These are phyloP conservation scores for Andrena chrysosceles DNA, from an alignment of 2,888 invertebrate genomes.

Conservation along the genomic window DNA sequence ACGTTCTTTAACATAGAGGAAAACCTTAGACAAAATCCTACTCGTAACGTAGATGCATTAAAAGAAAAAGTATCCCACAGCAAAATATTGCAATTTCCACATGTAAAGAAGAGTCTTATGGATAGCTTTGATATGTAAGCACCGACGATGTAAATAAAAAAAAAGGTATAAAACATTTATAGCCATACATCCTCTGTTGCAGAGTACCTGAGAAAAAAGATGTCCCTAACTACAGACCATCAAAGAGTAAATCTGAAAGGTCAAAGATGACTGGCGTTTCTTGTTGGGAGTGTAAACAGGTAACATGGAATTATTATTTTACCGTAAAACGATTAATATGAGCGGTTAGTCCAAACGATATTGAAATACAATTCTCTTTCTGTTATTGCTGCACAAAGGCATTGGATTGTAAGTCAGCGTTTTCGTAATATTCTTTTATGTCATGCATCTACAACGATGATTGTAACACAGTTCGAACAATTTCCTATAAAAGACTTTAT, in stretches of 20 bases:
- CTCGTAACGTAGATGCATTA: neutral
- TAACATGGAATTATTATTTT: constrained; percentile 63
- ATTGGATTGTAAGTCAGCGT: constrained; percentile 30
- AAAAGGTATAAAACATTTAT: constrained; percentile 14
- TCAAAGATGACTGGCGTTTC: constrained; percentile 82
- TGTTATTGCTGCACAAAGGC: constrained; percentile 19
- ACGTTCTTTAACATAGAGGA: constrained; percentile 46
- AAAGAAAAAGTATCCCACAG: neutral
- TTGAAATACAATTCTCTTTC: constrained; percentile 1
- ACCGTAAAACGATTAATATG: neutral
- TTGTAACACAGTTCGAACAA: neutral
- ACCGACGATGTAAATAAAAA: neutral
- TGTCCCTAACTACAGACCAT: constrained; percentile 71
- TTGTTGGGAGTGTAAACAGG: constrained; percentile 83
- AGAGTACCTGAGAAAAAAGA: constrained; percentile 28
- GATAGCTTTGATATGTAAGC: constrained; percentile 54
- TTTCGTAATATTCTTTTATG: neutral
- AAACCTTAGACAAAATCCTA: constrained; percentile 3
- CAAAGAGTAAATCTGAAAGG: constrained; percentile 81
- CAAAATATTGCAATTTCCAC: neutral
- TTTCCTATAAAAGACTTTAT: neutral
- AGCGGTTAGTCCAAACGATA: neutral
- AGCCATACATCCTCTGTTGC: constrained; percentile 13
- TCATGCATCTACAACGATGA: neutral
- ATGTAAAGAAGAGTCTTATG: constrained; percentile 27